A percentile compares a stretch with the other conserved stretches of the same genome.
Evolutionary conservation across 2,888 invertebrate genomes (phyloP).

Genomic region (Liposcelis brunnea): DNA sequence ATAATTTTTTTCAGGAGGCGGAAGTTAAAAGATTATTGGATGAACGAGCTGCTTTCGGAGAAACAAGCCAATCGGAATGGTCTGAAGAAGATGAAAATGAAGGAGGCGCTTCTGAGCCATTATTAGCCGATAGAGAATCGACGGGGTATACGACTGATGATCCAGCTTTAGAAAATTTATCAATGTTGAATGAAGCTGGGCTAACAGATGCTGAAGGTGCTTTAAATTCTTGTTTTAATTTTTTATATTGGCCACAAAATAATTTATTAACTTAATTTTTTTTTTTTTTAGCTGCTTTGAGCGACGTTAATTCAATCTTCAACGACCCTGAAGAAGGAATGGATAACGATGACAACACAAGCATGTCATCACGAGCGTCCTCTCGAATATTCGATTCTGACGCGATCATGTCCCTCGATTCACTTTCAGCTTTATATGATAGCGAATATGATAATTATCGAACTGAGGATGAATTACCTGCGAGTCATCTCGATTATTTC

Average conservation of each 20-base stretch:
- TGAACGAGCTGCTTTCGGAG: conserved; percentile 19
- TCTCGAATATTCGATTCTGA: conserved; percentile 64
- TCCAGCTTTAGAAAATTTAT: conserved; percentile 68
- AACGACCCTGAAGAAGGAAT: conserved; percentile 35
- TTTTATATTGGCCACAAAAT: background rate
- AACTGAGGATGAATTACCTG: conserved; percentile 24
- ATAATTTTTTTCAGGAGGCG: conserved; percentile 25
- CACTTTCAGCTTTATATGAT: conserved; percentile 68
- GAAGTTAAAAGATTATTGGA: conserved; percentile 32
- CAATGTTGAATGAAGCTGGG: conserved; percentile 69
- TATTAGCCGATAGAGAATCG: conserved; percentile 39
- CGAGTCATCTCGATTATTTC: conserved; percentile 29
- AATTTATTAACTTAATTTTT: conserved; percentile 7
- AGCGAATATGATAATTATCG: conserved; percentile 50
- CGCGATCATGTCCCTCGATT: conserved; percentile 58
- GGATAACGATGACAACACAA: conserved; percentile 49
- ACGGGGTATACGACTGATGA: conserved; percentile 79
- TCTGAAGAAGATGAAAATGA: conserved; percentile 43
- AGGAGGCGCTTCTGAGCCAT: conserved; percentile 41
- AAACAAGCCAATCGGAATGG: conserved; percentile 65
- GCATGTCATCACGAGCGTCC: conserved; percentile 67
- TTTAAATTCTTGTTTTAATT: background rate
- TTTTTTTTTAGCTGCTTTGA: conserved; percentile 43
- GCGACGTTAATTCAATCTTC: conserved; percentile 71
- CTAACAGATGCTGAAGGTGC: conserved; percentile 68